These are phyloP conservation scores for Trachymyrmex septentrionalis DNA, from an alignment of 1,140 invertebrate genomes.

Conservation along the genomic window DNA sequence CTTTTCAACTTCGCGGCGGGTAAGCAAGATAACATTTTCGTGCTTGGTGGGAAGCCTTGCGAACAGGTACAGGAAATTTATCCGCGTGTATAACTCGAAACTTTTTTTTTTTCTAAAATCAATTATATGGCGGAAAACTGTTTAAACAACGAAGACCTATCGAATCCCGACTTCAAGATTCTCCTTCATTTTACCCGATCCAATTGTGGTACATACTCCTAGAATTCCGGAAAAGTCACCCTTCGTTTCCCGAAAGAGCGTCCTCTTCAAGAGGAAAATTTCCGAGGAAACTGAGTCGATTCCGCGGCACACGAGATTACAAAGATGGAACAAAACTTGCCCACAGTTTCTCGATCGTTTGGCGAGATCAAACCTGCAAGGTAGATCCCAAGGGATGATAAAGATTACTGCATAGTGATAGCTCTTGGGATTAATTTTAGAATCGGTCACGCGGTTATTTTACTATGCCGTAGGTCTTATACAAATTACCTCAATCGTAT, in stretches of 20 bases:
- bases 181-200: conserved; percentile 11
- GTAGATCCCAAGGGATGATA: conserved; percentile 66
- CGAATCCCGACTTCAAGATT: neutral
- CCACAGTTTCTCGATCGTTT: conserved; percentile 54
- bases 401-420: conserved; percentile 34
- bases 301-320: conserved; percentile 58
- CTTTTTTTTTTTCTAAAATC: conserved; percentile 33
- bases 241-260: neutral
- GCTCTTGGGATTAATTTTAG: conserved; percentile 64
- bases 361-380: conserved; percentile 58
- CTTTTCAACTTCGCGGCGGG: conserved; percentile 32
- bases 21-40: conserved; percentile 35
- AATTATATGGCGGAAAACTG: conserved; percentile 17
- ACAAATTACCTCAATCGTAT: conserved; percentile 18
- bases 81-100: conserved; percentile 27
- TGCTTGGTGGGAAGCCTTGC: neutral
- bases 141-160: conserved; percentile 26
- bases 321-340: conserved; percentile 60
- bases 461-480: neutral
- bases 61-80: conserved; percentile 19
- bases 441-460: conserved; percentile 54
- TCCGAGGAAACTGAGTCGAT: conserved; percentile 38
- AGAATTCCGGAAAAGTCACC: conserved; percentile 26
- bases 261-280: neutral
- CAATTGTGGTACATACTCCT: conserved; percentile 1